Percentiles rank a stretch among this genome's conserved stretches.
These are phyloP conservation scores for Netelia fuscicornis DNA, from an alignment of 2,888 invertebrate species.

Conservation along the genomic window DNA sequence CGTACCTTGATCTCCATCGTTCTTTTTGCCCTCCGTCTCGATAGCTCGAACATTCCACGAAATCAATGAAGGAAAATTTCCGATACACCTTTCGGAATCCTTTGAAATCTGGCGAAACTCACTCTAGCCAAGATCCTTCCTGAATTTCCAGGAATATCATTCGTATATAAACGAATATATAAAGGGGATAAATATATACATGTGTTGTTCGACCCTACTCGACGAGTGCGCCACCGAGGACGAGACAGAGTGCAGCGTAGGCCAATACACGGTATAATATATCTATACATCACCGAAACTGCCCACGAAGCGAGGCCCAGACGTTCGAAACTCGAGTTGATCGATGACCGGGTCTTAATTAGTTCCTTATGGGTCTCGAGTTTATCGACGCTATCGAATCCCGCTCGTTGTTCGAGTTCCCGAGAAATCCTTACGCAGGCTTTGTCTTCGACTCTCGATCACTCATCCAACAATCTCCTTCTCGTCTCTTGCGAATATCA, in stretches of 20 bases:
- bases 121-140: constrained; percentile 22
- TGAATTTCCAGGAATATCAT: constrained; percentile 59
- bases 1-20: background rate
- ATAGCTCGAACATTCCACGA: constrained; percentile 26
- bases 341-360: constrained; percentile 62
- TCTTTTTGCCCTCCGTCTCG: constrained; percentile 10
- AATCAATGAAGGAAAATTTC: constrained; percentile 37
- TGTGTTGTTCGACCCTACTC: constrained; percentile 36
- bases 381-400: constrained; percentile 42
- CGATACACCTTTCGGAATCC: constrained; percentile 8
- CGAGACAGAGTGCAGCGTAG: constrained; percentile 30
- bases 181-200: background rate
- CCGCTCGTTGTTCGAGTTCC: constrained; percentile 22
- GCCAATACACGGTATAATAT: constrained; percentile 1
- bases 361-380: constrained; percentile 54
- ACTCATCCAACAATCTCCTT: background rate
- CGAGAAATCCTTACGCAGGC: constrained; percentile 13
- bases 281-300: constrained; percentile 42
- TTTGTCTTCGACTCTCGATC: constrained; percentile 24
- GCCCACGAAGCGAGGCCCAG: constrained; percentile 47
- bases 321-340: constrained; percentile 48
- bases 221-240: background rate
- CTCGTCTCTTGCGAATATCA: constrained; percentile 29
- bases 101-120: constrained; percentile 43
- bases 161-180: constrained; percentile 1